Evolutionary conservation across 2,888 invertebrate genomes (phyloP).

Genomic region (Leptinotarsa tumamoca): DNA sequence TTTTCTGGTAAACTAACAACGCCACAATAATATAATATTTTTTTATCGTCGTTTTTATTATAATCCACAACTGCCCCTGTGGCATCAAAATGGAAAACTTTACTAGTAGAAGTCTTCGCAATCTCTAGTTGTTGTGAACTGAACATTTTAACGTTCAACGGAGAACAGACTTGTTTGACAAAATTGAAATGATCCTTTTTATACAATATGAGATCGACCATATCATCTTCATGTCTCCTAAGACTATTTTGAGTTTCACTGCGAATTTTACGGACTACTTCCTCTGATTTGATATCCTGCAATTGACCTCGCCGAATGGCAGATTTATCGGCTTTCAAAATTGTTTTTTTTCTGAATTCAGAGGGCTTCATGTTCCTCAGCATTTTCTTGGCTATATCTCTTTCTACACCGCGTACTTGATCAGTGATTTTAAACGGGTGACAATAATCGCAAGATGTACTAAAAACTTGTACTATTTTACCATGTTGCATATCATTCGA

Average conservation of each 20-base stretch:
- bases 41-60: not conserved
- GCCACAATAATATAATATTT: conserved; percentile 3
- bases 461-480: not conserved
- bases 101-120: not conserved
- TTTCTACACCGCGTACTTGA: not conserved
- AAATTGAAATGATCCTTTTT: not conserved
- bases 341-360: not conserved
- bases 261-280: not conserved
- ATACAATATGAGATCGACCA: not conserved
- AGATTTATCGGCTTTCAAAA: not conserved
- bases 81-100: conserved; percentile 9
- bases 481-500: not conserved
- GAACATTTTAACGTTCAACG: conserved; percentile 9
- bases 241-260: conserved; percentile 11
- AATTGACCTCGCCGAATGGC: conserved; percentile 1
- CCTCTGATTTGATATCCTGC: conserved; percentile 10
- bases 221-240: conserved; percentile 3
- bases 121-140: conserved; percentile 8
- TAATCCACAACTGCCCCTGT: conserved; percentile 5
- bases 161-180: not conserved
- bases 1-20: conserved; percentile 9
- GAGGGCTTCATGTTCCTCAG: not conserved
- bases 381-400: not conserved
- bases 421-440: not conserved
- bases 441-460: not conserved